Conservation (phyloP, 2,888 invertebrate species). For the Caenorhabditis wallacei region DNA sequence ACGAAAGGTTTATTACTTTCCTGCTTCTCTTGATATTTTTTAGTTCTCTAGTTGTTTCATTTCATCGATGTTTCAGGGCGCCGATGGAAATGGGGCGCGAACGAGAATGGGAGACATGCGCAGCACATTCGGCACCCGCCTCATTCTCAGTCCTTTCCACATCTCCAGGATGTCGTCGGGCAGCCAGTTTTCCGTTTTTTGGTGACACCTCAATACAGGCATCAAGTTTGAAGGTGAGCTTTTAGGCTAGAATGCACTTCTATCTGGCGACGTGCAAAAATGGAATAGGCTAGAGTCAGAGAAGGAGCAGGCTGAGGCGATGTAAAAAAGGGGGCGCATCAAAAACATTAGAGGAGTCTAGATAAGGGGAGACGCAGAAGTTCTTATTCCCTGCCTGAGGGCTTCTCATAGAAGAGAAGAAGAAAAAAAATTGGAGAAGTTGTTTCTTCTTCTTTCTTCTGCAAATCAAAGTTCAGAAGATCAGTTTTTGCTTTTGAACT, state of each 20-base stretch:
- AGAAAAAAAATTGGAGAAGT: constrained; percentile 5
- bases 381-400: constrained; percentile 37
- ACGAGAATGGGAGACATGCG: constrained; percentile 68
- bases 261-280: constrained; percentile 59
- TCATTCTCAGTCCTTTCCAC: constrained; percentile 65
- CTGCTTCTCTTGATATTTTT: constrained; percentile 5
- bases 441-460: constrained; percentile 18
- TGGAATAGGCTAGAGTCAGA: constrained; percentile 42
- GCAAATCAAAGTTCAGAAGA: constrained; percentile 55
- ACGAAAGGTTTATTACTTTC: constrained; percentile 15
- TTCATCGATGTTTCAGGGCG: constrained; percentile 55
- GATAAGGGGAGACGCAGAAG: constrained; percentile 34
- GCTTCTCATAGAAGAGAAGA: constrained; percentile 31
- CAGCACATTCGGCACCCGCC: constrained; percentile 76
- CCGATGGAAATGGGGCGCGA: constrained; percentile 70
- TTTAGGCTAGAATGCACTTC: constrained; percentile 7
- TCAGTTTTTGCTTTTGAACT: constrained; percentile 33
- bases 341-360: constrained; percentile 22
- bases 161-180: constrained; percentile 76
- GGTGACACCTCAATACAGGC: constrained; percentile 66
- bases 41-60: neutral
- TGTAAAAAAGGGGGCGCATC: constrained; percentile 39
- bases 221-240: constrained; percentile 61
- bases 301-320: constrained; percentile 35
- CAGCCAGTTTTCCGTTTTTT: constrained; percentile 80